Evolutionary conservation across 2,797 vertebrate species (phyloP).

Genomic region (Pantherophis vulpinus): DNA sequence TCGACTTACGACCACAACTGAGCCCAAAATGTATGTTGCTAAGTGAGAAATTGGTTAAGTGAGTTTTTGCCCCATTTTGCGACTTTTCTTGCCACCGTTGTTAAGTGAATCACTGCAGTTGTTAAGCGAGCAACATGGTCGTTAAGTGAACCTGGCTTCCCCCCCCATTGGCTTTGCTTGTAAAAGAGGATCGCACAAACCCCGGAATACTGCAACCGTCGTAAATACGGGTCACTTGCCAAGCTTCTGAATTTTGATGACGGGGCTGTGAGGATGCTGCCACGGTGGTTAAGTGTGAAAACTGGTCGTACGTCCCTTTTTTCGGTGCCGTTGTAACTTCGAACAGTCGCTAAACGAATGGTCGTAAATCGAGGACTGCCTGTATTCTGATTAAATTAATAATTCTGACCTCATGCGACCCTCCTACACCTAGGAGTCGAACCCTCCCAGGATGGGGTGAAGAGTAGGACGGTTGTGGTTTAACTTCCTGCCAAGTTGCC

Average conservation of each 20-base stretch:
- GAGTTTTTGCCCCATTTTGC: background rate
- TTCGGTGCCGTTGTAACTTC: background rate
- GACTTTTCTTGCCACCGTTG: background rate
- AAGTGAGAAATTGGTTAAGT: background rate
- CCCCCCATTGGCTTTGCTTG: too few relatives aligned
- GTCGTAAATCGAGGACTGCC: background rate
- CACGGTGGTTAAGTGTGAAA: background rate
- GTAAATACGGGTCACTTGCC: background rate
- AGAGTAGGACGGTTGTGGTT: background rate
- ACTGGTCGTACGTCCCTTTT: background rate
- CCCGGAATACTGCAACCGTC: background rate
- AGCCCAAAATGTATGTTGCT: background rate
- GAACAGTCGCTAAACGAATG: background rate
- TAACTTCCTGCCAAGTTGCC: background rate
- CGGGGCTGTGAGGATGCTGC: background rate
- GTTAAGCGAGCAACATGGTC: background rate
- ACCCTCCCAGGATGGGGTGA: background rate
- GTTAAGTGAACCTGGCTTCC: background rate
- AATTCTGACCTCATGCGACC: background rate
- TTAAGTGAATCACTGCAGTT: background rate
- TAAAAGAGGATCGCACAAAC: background rate
- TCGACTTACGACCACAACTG: background rate
- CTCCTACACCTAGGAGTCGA: background rate
- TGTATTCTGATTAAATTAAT: background rate
- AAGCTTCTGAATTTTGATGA: background rate